Base-by-base conservation (phyloP, 64 coral and sea anemone genomes). In the Montipora cactus region DNA sequence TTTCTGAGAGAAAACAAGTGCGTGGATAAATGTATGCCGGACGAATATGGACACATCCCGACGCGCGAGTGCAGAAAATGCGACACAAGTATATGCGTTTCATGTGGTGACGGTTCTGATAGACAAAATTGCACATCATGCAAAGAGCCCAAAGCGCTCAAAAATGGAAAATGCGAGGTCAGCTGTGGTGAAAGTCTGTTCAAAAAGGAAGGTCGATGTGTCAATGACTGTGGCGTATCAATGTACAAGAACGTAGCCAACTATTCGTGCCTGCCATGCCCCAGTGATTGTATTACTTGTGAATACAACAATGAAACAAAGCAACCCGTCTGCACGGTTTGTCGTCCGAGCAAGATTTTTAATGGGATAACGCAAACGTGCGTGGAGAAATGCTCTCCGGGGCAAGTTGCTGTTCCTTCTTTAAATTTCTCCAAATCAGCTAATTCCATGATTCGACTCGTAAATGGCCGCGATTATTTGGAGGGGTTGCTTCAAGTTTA, bases 401-500 rank as follows among this genome's bases (percentile, higher is more conserved):
- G 80, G 3, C 91, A 91, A 28, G n/a, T 89, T 20, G 88, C 93
- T 10, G 89, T 98, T 0, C 93, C 93, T 52, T 18, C 55, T 14
- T n/a, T 47, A 3, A 87, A 91, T 74, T 55, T 66, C 11, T 73
- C 79, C 7, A 28, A n/a, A 13, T 10, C 22, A 76, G 23, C 1
- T 15, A 85, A 78, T 7, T 28, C 66, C 44, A 50, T 9, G 8
- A 14, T 98, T 14, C 78, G 96, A 20, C 79, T 98, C 5, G 78
- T 88, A 10, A 92, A 95, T 66, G 96, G 96, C n/a, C 83, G 88
- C 1, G 96, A 98, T 74, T 79, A 95, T 59, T 49, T 92, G 47
- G 96, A 98, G 16, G 96, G 96, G 7, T n/a, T 91, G n/a, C 19
- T 98, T 16, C 77, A 98, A 79, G 92, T 98, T 25, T 89, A 73